A percentile compares a stretch with the other conserved stretches of the same genome.
phyloP scores from a whole-genome alignment of 2,113 vertebrate genomes.

The Tetrax tetrax region DNA sequence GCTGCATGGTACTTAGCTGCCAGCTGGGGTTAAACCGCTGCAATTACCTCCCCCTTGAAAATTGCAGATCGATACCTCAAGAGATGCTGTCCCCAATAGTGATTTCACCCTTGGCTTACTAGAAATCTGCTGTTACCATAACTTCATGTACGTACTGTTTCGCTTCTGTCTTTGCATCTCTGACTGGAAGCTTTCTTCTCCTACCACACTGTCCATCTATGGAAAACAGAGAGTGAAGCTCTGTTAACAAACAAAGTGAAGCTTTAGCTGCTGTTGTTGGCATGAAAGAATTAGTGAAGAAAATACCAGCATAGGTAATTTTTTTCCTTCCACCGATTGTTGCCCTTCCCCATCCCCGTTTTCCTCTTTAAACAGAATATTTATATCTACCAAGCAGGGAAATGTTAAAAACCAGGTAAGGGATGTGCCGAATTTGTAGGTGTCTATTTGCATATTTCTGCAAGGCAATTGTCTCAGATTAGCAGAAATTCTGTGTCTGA shows the following conservation, averaged over 20 bases:
- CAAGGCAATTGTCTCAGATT: not conserved
- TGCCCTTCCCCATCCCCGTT: rapidly evolving
- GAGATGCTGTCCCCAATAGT: not conserved
- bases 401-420: not conserved
- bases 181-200: not conserved
- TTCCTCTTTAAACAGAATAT: not conserved
- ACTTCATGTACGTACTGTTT: constrained; percentile 43
- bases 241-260: not conserved
- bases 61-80: not conserved
- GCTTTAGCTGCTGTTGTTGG: not conserved
- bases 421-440: not conserved
- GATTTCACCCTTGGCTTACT: not conserved
- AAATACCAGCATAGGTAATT: not conserved
- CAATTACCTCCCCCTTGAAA: not conserved
- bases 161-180: constrained; percentile 46
- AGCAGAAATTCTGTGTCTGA: not conserved
- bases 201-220: not conserved
- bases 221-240: not conserved
- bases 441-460: not conserved
- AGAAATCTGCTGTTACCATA: not conserved
- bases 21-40: not conserved
- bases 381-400: not conserved
- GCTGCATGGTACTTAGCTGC: not conserved
- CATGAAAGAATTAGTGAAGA: not conserved
- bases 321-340: not conserved